Percentiles rank a stretch among this genome's conserved stretches.
These are phyloP conservation scores for Brachionus paranguensis DNA, from an alignment of 1,140 invertebrate genomes.

Conservation along the genomic window DNA sequence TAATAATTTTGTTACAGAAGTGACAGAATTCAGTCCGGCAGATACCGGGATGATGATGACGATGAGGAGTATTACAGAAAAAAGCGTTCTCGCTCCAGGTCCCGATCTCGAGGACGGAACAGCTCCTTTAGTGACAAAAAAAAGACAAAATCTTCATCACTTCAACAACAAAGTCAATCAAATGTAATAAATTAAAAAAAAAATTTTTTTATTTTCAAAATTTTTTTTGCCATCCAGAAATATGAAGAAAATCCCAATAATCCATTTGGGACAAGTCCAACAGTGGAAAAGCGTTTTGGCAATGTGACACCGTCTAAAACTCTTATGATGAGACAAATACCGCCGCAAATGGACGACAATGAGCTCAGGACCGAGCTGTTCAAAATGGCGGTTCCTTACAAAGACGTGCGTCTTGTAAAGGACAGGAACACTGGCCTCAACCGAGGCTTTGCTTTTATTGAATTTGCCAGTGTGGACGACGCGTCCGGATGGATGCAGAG, in stretches of 20 bases:
- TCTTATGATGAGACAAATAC: constrained; percentile 40
- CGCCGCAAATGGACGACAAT: constrained; percentile 9
- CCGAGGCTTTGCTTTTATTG: constrained; percentile 80
- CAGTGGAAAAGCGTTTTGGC: constrained; percentile 77
- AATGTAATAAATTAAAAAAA: neutral
- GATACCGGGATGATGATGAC: neutral
- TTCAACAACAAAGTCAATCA: neutral
- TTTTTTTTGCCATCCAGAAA: constrained; percentile 58
- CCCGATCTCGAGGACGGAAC: neutral
- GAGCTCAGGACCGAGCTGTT: constrained; percentile 31
- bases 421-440: constrained; percentile 74
- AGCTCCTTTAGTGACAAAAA: neutral
- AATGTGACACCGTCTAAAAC: constrained; percentile 32
- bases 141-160: neutral
- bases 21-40: neutral
- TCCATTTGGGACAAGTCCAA: constrained; percentile 71
- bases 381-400: constrained; percentile 13
- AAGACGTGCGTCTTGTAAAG: constrained; percentile 64
- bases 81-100: neutral
- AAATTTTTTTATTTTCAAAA: neutral
- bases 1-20: constrained; percentile 29
- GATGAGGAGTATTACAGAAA: neutral
- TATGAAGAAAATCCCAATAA: constrained; percentile 68
- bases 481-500: constrained; percentile 84
- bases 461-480: constrained; percentile 81